Evolutionary conservation across 2,888 invertebrate species (phyloP).

Genomic region (Ornithoptera alexandrae): DNA sequence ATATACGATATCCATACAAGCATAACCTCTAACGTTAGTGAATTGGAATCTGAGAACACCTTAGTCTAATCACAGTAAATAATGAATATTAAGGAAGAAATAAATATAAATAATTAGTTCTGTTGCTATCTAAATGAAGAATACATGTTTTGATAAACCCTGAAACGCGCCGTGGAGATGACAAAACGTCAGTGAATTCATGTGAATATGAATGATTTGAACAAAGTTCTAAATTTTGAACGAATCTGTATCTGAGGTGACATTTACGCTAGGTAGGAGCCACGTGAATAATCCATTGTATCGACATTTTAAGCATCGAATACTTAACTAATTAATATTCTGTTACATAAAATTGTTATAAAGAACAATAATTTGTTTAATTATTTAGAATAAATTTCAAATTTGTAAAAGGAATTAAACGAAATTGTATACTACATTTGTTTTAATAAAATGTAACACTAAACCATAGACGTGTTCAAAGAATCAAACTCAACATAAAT

Average conservation of each 20-base stretch:
- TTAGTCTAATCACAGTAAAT: conserved; percentile 9
- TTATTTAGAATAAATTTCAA: too few species aligned
- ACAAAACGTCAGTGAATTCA: conserved; percentile 39
- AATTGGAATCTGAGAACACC: conserved; percentile 23
- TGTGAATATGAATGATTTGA: conserved; percentile 32
- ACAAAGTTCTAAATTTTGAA: conserved; percentile 30
- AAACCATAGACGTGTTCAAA: too few species aligned
- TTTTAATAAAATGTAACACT: too few species aligned
- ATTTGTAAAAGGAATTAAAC: too few species aligned
- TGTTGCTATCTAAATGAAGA: conserved; percentile 25
- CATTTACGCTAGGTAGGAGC: neutral
- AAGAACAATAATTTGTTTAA: too few species aligned
- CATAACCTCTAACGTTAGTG: conserved; percentile 65
- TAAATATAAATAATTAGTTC: conserved; percentile 36
- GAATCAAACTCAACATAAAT: too few species aligned
- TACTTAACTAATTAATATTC: too few species aligned
- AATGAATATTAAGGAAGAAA: conserved; percentile 18
- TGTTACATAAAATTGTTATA: too few species aligned
- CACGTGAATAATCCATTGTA: too few species aligned
- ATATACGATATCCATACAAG: conserved; percentile 61
- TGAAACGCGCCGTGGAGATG: conserved; percentile 52
- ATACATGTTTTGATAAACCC: conserved; percentile 42
- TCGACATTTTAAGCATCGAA: too few species aligned
- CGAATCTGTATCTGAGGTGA: conserved; percentile 6
- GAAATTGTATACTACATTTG: too few species aligned